A percentile compares a stretch with the other conserved stretches of the same genome.
Conservation (phyloP, 1,140 invertebrate genomes). For the Drosophila seguyi region DNA sequence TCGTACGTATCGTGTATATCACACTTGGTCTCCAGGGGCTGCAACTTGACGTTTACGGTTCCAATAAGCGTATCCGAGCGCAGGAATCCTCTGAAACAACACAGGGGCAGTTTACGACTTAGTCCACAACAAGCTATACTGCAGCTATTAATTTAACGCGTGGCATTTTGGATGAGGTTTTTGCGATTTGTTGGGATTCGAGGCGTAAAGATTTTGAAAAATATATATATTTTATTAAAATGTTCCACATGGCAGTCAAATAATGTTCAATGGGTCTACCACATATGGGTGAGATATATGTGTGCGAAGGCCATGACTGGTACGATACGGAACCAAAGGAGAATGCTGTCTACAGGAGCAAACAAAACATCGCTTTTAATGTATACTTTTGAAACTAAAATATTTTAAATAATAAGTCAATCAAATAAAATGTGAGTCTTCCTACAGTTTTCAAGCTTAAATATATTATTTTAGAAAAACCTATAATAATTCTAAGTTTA, state of each 20-base stretch:
- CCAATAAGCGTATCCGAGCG: constrained; percentile 94
- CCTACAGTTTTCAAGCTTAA: not conserved
- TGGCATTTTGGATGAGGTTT: constrained; percentile 52
- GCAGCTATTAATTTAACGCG: constrained; percentile 70
- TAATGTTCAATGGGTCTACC: constrained; percentile 22
- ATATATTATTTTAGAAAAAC: not conserved
- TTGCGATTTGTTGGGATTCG: constrained; percentile 66
- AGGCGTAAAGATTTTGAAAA: constrained; percentile 66
- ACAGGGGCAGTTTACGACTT: constrained; percentile 85
- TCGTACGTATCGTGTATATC: constrained; percentile 95
- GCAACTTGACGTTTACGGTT: constrained; percentile 93
- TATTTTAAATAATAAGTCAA: not conserved
- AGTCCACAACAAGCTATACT: constrained; percentile 85
- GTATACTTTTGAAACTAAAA: no score
- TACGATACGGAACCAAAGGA: constrained; percentile 18
- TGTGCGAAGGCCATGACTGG: constrained; percentile 23
- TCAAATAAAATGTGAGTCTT: not conserved
- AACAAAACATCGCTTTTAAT: no score
- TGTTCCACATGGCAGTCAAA: constrained; percentile 16
- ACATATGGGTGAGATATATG: constrained; percentile 35
- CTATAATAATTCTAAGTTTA: not conserved
- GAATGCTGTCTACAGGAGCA: constrained; percentile 27
- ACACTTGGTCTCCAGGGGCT: constrained; percentile 93
- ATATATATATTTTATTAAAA: constrained; percentile 63
- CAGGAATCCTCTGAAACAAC: constrained; percentile 95